phyloP scores from a whole-genome alignment of 1,140 invertebrate species.

The Drosophila grimshawi region DNA sequence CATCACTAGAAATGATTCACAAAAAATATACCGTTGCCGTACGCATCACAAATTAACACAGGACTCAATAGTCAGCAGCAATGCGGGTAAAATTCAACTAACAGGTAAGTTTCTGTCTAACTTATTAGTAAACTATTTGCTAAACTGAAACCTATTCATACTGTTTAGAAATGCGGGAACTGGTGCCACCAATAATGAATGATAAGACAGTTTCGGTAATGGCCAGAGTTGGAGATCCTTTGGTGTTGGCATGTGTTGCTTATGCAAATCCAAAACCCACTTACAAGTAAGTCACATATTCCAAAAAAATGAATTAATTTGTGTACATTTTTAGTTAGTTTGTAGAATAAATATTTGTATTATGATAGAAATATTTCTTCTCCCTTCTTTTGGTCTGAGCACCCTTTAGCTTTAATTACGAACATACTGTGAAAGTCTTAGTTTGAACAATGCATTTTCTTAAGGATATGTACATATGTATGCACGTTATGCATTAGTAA shows the following conservation, averaged over 20 bases:
- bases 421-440: too few relatives aligned
- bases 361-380: too few relatives aligned
- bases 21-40: slow-evolving; percentile 81
- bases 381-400: too few relatives aligned
- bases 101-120: slow-evolving; percentile 85
- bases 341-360: too few relatives aligned
- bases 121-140: background rate
- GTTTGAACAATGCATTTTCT: too few relatives aligned
- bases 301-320: background rate
- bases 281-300: slow-evolving; percentile 85
- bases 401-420: too few relatives aligned
- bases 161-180: slow-evolving; percentile 84
- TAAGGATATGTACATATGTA: too few relatives aligned
- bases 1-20: slow-evolving; percentile 89
- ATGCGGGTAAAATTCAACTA: slow-evolving; percentile 89
- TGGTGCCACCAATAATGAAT: slow-evolving; percentile 86
- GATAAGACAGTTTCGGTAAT: slow-evolving; percentile 85
- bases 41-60: slow-evolving; percentile 77
- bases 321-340: too few relatives aligned
- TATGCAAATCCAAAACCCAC: slow-evolving; percentile 87
- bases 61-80: slow-evolving; percentile 88
- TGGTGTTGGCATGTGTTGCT: slow-evolving; percentile 88
- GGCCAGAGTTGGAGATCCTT: slow-evolving; percentile 86
- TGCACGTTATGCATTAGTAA: too few relatives aligned
- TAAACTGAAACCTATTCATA: background rate